Base-by-base conservation (phyloP, 2,113 vertebrate genomes). In the Phodopus roborovskii region DNA sequence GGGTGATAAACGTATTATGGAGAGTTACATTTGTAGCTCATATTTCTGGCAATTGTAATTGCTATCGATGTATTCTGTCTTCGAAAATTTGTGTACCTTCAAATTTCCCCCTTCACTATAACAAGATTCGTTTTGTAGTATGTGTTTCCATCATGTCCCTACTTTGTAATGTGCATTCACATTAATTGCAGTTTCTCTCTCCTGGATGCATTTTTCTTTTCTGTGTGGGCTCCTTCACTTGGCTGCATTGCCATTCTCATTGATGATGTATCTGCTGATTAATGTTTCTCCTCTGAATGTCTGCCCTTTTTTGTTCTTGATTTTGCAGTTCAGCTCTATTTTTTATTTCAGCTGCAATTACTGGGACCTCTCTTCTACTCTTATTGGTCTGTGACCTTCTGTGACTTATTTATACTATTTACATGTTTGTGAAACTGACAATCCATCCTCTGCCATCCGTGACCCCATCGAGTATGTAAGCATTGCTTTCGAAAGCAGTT, bases 251-350 rank as follows among this genome's bases (percentile, higher is more conserved):
- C 91, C 94, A 39, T 95, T 93, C 87, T 91, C 92, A 91, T 74
- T 85, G 85, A 92, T 96, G 96, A 95, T 70, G 56, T 28, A 36
- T 92, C 83, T 96, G 56, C 56, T 96, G 92, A 96, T 96, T 95
- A 96, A 97, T 90, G 89, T 92, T 45, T 87, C 93, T 92, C 77
- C 85, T 95, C 88, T 33, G 42, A 95, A 73, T 60, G 82, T 82
- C 62, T 97, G 89, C 70, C 90, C 92, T 94, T 95, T 97, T n/a
- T 96, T 60, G 58, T 95, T 92, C 71, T 50, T 74, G 88, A 88
- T 92, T 92, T 90, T 94, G 48, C 60, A 70, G 45, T 82, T 95
- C 60, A 73, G 84, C 74, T 90, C 88, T 91, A 19, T 78, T 97
- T 97, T 97, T 92, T 74, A 94, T 93, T 96, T 93, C 53, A 73